Evolutionary conservation across 2,888 invertebrate species (phyloP), one percentile per base, ranked within the genome.

Genomic region (Gymnosoma rotundatum): DNA sequence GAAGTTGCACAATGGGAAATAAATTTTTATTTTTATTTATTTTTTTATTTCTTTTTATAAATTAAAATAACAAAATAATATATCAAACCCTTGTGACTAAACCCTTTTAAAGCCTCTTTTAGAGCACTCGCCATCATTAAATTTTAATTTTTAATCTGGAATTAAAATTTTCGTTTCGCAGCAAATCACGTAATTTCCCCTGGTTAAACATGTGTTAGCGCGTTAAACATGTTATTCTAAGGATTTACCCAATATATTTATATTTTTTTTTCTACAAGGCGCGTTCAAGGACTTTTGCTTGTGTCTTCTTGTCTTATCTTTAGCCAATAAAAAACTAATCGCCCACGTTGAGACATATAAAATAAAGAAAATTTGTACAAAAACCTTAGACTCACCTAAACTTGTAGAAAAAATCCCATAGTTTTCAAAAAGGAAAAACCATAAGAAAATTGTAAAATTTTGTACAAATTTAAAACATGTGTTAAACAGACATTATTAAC

Each of bases 401-500:
- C 16, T 8, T 32, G 45, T 16, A 0, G 45, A 63, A 87, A 89
- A 90, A 88, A 88, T 88, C 86, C 89, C 88, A 85, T 86, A 87
- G 87, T 81, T 88, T 87, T 70, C 14, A 50, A 60, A 54, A 60
- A 78, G 81, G 86, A 83, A 84, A 86, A 86, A 70, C 79, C 76
- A 76, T 73, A 69, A 79, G 73, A 83, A 42, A 79, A 54, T 66
- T 72, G 52, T 8, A 16, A 69, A 60, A 67, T 25, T 72, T 38
- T 60, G 14, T 20, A 36, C 38, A 60, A 56, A 66, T 70, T 78
- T 32, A 10, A 48, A 82, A 83, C 85, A 85, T 83, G 76, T 85
- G 85, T 85, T 76, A 58, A 42, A 50, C 83, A 83, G 85, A 85
- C 79, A 60, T 69, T n/a, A 48, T 6, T 1, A n/a, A 2, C 25